phyloP scores from a whole-genome alignment of 2,113 vertebrate genomes.

The Gasterosteus aculeatus region DNA sequence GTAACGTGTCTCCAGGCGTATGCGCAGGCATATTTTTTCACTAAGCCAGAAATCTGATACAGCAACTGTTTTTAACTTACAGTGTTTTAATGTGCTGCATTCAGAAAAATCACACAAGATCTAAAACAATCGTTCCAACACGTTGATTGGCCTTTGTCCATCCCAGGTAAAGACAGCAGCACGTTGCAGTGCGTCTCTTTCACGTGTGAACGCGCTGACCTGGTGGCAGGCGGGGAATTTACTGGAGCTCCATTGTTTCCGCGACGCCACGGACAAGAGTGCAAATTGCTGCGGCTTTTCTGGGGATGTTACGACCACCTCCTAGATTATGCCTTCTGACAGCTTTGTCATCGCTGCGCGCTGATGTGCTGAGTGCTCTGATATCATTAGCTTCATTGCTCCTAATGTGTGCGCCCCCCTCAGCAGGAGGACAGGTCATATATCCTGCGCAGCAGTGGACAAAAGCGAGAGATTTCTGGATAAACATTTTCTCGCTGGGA shows the following conservation, averaged over 20 bases:
- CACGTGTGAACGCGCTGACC: slow-evolving; percentile 76
- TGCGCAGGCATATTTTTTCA: not conserved
- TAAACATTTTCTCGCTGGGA: slow-evolving; percentile 39
- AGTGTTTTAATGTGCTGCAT: not conserved
- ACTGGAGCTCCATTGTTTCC: slow-evolving; percentile 94
- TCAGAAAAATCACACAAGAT: not conserved
- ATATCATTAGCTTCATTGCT: slow-evolving; percentile 99
- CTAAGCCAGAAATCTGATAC: not conserved
- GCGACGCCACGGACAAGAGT: slow-evolving; percentile 89
- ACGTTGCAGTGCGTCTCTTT: too few species aligned
- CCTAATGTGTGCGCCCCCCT: slow-evolving; percentile 94
- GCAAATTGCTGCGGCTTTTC: slow-evolving; percentile 90
- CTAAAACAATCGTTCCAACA: not conserved
- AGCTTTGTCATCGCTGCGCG: slow-evolving; percentile 95
- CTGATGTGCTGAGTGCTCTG: slow-evolving; percentile 93
- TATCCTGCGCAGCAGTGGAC: slow-evolving; percentile 82
- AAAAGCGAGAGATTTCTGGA: slow-evolving; percentile 59
- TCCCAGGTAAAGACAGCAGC: too few species aligned
- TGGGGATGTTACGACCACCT: slow-evolving; percentile 90
- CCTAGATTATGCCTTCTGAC: slow-evolving; percentile 95
- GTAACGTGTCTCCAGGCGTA: not conserved
- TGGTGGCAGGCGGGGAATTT: slow-evolving; percentile 91
- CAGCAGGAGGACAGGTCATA: slow-evolving; percentile 86
- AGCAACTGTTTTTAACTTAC: not conserved
- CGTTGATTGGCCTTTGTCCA: not conserved